Base-by-base conservation (phyloP, 2,888 invertebrate genomes). In the Drosophila yooni region DNA sequence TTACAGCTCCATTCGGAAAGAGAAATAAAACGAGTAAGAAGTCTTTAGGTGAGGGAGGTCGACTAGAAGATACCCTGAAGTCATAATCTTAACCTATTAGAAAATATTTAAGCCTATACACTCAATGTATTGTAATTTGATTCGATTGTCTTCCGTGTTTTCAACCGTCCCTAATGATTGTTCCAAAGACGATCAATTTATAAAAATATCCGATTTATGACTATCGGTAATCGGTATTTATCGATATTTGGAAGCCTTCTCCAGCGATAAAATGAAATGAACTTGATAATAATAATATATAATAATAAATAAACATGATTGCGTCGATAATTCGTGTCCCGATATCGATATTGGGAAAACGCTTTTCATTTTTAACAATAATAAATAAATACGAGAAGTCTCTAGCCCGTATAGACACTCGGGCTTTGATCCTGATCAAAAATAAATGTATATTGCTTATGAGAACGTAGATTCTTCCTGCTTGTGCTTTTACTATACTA, bases 1-100 rank as follows among this genome's bases (percentile, higher is more conserved):
- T 60, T 33, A 64, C 74, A 78, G 74, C 74, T 63, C 60, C 76
- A 78, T 71, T 79, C 54, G 60, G 52, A 46, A n/a, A 18, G 36
- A 46, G 27, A 38, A 33, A 21, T 10, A 33, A 25, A 8, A 33
- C 13, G 43, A 13, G 2, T 43, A 3, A 21, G 13, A 13, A 43
- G 1, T 43, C 7, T 43, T 13, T 21, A 13, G 13, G 10, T 4
- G 8, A 36, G 15, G 13, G 7, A 25, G 21, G 13, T 43, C 43
- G 43, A 21, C 43, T 43, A 3, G 13, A 43, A 43, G 13, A 43
- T 21, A 21, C 13, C 21, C 13, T 21, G 13, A 21, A 43, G 6
- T 13, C 11, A 7, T 21, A 21, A 21, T 6, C 43, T 43, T 21
- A 43, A 6, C 43, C 13, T 7, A 43, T 21, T 21, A 3, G 1